phyloP scores from a whole-genome alignment of 2,888 invertebrate species.

The Eurytoma californica region DNA sequence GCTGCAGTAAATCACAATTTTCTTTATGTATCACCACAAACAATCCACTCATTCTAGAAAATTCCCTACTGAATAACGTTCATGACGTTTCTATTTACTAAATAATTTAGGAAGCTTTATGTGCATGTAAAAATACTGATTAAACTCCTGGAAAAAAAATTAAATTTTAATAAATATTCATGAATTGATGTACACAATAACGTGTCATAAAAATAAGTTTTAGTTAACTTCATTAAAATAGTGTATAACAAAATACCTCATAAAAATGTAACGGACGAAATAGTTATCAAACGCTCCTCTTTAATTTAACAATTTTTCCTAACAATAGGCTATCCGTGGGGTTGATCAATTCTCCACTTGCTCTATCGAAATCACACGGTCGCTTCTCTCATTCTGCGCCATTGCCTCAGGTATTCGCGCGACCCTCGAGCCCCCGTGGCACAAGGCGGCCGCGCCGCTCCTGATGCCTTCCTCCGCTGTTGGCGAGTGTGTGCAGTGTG shows the following conservation, averaged over 20 bases:
- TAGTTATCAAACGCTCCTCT: too few species aligned
- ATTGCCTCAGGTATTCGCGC: constrained; percentile 6
- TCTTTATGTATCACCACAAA: constrained; percentile 2
- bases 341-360: background rate
- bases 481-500: background rate
- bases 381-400: background rate
- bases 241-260: too few species aligned
- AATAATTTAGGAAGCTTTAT: too few species aligned
- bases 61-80: background rate
- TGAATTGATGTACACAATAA: too few species aligned
- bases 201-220: too few species aligned
- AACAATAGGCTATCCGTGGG: too few species aligned
- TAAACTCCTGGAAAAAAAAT: background rate
- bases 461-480: background rate
- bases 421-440: background rate
- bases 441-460: background rate
- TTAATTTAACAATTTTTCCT: too few species aligned
- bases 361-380: background rate
- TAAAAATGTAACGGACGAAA: too few species aligned
- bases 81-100: too few species aligned
- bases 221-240: too few species aligned
- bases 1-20: constrained; percentile 32
- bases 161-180: too few species aligned
- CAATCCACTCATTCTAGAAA: background rate
- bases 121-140: background rate